Conservation (phyloP, 2,113 vertebrate genomes). For the Dolichallabes microphthalmus region DNA sequence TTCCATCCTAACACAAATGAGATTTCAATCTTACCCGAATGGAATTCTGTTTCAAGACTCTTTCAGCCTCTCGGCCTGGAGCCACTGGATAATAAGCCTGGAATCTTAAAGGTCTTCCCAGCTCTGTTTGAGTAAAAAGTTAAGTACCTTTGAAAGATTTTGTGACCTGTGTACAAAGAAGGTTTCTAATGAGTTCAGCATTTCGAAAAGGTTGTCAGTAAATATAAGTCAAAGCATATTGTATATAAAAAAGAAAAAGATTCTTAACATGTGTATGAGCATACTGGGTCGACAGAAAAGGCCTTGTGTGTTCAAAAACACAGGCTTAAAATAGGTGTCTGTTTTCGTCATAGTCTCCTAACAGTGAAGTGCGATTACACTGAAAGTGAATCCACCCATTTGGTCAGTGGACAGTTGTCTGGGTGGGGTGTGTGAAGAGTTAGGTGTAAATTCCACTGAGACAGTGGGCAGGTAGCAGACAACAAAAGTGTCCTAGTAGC, state of each 20-base stretch:
- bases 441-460: slow-evolving; percentile 24
- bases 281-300: neutral
- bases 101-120: slow-evolving; percentile 59
- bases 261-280: neutral
- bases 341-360: slow-evolving; percentile 16
- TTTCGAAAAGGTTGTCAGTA: neutral
- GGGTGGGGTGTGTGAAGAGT: slow-evolving; percentile 29
- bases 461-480: slow-evolving; percentile 25
- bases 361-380: slow-evolving; percentile 23
- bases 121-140: slow-evolving; percentile 35
- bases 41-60: slow-evolving; percentile 61
- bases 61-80: slow-evolving; percentile 57
- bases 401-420: slow-evolving; percentile 46
- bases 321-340: neutral
- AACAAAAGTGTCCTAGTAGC: slow-evolving; percentile 42
- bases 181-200: neutral
- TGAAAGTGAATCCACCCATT: slow-evolving; percentile 24
- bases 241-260: slow-evolving; percentile 1
- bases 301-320: neutral
- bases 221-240: neutral
- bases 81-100: slow-evolving; percentile 51
- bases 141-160: slow-evolving; percentile 21
- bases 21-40: slow-evolving; percentile 61
- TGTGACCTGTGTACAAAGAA: neutral
- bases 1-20: slow-evolving; percentile 58